Conservation (phyloP, 1,140 invertebrate genomes). For the Probaryconus sp. region DNA sequence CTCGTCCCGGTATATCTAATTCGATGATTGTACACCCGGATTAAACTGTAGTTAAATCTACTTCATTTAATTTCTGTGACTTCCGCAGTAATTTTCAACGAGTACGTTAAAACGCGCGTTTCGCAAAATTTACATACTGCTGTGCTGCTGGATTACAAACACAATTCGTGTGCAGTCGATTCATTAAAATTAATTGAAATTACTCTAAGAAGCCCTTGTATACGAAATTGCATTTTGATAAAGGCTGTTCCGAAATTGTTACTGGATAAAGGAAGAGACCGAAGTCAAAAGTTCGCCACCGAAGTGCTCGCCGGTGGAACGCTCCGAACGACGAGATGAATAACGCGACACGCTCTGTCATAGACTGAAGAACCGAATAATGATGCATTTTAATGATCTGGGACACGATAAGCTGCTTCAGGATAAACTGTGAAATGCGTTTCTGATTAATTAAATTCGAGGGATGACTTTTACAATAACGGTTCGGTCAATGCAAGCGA, state of each 20-base stretch:
- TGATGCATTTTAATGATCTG: conserved; percentile 57
- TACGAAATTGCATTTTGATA: conserved; percentile 54
- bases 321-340: conserved; percentile 20
- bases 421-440: conserved; percentile 19
- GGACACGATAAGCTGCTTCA: conserved; percentile 39
- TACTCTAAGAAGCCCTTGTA: conserved; percentile 34
- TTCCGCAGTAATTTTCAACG: neutral
- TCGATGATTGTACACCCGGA: conserved; percentile 13
- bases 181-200: conserved; percentile 61
- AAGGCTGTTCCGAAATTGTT: conserved; percentile 39
- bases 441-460: conserved; percentile 51
- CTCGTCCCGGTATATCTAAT: too few species aligned
- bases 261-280: conserved; percentile 20
- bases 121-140: conserved; percentile 17
- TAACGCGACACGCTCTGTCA: conserved; percentile 30
- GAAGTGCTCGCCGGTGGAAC: conserved; percentile 18
- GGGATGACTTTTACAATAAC: conserved; percentile 2
- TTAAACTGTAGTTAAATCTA: conserved; percentile 35
- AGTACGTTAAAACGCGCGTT: conserved; percentile 16
- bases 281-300: conserved; percentile 44
- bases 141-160: conserved; percentile 11
- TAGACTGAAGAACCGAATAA: conserved; percentile 36
- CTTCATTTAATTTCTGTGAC: conserved; percentile 10
- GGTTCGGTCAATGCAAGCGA: neutral
- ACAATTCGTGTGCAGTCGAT: conserved; percentile 50